These are phyloP conservation scores for Eurosta solidaginis DNA, from an alignment of 1,140 invertebrate genomes.

Conservation along the genomic window DNA sequence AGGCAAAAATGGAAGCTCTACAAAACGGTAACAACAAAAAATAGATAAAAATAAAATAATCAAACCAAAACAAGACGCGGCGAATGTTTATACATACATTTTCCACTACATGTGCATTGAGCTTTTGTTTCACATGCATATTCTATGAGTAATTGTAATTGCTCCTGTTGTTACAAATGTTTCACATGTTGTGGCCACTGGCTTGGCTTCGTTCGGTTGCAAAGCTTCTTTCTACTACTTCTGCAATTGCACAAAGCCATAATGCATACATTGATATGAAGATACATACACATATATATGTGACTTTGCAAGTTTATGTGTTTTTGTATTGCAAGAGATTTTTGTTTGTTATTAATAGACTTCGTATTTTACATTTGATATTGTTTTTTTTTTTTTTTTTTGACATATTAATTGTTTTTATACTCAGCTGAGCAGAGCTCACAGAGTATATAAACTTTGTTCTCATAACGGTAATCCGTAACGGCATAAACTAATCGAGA, in stretches of 20 bases:
- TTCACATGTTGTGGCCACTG: not conserved
- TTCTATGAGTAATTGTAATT: slow-evolving; percentile 26
- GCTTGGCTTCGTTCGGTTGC: not conserved
- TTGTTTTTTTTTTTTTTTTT: not conserved
- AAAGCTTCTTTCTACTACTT: not conserved
- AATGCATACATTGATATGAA: not conserved
- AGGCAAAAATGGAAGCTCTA: not conserved
- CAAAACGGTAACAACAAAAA: not conserved
- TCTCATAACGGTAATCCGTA: too few relatives aligned
- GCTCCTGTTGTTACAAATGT: not conserved
- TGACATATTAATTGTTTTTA: too few relatives aligned
- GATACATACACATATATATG: not conserved
- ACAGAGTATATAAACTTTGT: too few relatives aligned
- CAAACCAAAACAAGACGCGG: not conserved
- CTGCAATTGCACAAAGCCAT: not conserved
- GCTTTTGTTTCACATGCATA: slow-evolving; percentile 18
- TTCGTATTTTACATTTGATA: not conserved
- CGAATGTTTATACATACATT: too few relatives aligned
- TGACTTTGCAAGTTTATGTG: not conserved
- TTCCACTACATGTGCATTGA: too few relatives aligned
- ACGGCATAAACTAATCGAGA: too few relatives aligned
- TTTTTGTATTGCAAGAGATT: not conserved
- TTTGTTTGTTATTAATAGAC: not conserved
- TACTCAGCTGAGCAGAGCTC: too few relatives aligned
- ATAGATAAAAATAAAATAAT: slow-evolving; percentile 1